Base-by-base conservation (phyloP, 2,888 invertebrate species). In the Meteorus colon region DNA sequence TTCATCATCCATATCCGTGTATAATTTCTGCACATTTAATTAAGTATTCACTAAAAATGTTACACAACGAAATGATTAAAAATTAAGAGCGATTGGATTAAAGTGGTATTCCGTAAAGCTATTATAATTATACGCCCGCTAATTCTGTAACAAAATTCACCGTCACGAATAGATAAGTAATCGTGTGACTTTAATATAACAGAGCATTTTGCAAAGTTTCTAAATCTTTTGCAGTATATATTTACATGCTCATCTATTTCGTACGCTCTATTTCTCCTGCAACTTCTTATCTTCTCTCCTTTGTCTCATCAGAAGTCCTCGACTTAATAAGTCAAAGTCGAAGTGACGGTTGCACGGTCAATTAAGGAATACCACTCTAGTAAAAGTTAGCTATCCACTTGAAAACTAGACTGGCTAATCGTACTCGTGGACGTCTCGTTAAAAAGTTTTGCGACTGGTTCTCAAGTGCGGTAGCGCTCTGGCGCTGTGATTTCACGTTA, bases 401-500 rank as follows among this genome's bases (percentile, higher is more conserved):
- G 73, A 63, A 73, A 78, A 80, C 74, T 71, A 63, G 63, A 74
- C 74, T 75, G 77, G 71, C 78, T 81, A 81, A 81, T 82, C 79
- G 78, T 77, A 77, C 80, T 79, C 76, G 77, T 77, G 74, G 78
- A 79, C 75, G 76, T 79, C 77, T 80, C 77, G 68, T 79, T 76
- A 74, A 72, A 76, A 80, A 76, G 62, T 81, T 80, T 78, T 63
- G 73, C 41, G 68, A 45, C 55, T 72, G 24, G 67, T 55, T 67
- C 60, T 76, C 24, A 71, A 66, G 71, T 63, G 60, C 65, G 51
- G 45, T 48, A 62, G 59, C 48, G 19, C 34, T 70, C 70, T 60
- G 60, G 16, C 31, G 19, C 8, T 29, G 65, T 37, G 41, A 48
- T 74, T 70, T 34, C 59, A 31, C 41, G 48, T 66, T 67, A 8